Conservation (phyloP, 2,888 invertebrate genomes). For the Elegia similella region DNA sequence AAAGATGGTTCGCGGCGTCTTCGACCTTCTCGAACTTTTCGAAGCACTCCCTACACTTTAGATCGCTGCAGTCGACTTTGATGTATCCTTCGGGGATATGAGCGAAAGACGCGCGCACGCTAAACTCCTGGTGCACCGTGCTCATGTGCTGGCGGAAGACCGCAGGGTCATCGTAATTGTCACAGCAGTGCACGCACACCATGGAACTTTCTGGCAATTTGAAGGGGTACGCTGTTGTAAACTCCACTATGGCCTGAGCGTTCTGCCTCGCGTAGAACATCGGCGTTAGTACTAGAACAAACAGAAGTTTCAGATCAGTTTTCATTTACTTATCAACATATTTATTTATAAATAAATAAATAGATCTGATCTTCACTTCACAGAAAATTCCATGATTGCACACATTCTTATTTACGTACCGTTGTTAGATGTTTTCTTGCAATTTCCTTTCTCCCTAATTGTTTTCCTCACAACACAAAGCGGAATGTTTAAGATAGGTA, state of each 20-base stretch:
- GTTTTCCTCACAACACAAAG: too few species aligned
- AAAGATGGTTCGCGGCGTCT: conserved; percentile 43
- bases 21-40: conserved; percentile 35
- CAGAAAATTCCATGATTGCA: not conserved
- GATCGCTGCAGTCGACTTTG: conserved; percentile 55
- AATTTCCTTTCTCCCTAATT: too few species aligned
- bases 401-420: not conserved
- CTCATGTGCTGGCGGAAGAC: conserved; percentile 41
- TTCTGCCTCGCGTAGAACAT: conserved; percentile 42
- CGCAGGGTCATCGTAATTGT: conserved; percentile 38
- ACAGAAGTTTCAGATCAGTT: conserved; percentile 33
- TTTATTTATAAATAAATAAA: conserved; percentile 2
- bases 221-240: conserved; percentile 53
- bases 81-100: conserved; percentile 37
- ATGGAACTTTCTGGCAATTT: conserved; percentile 44
- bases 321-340: not conserved
- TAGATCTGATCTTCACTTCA: conserved; percentile 4
- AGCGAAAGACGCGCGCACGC: conserved; percentile 34
- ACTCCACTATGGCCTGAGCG: conserved; percentile 44
- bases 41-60: conserved; percentile 50
- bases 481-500: too few species aligned
- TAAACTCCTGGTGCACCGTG: conserved; percentile 37
- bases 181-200: conserved; percentile 50
- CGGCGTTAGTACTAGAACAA: conserved; percentile 50
- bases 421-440: too few species aligned